A percentile compares a stretch with the other conserved stretches of the same genome.
Conservation (phyloP, 2,888 invertebrate species). For the Microdon myrmicae region DNA sequence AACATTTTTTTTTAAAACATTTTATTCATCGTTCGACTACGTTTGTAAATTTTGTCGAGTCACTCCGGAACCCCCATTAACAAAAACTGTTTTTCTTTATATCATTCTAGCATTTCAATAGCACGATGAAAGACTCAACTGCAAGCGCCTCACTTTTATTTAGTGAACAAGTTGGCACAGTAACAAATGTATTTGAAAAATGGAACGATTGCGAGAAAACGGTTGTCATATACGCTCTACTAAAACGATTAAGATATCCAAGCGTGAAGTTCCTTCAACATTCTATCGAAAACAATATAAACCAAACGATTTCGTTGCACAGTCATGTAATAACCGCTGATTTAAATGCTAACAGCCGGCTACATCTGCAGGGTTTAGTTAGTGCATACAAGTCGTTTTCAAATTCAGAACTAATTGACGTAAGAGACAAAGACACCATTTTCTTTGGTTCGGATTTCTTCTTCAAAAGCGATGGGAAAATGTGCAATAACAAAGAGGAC, state of each 20-base stretch:
- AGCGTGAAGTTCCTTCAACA: constrained; percentile 88
- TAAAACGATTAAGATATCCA: constrained; percentile 85
- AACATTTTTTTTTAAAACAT: too few species aligned
- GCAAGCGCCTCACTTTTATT: constrained; percentile 68
- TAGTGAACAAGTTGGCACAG: constrained; percentile 88
- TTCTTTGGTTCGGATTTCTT: constrained; percentile 64
- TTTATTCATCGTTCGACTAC: too few species aligned
- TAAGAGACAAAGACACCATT: constrained; percentile 61
- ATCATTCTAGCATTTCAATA: constrained; percentile 7
- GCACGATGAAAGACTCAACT: constrained; percentile 54
- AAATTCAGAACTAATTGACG: constrained; percentile 46
- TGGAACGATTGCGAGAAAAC: constrained; percentile 94
- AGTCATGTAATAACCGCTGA: constrained; percentile 69
- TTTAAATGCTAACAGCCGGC: constrained; percentile 71
- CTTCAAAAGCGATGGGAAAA: constrained; percentile 58
- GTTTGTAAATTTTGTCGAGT: too few species aligned
- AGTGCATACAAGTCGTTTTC: constrained; percentile 63
- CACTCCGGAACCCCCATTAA: too few species aligned
- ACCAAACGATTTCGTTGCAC: constrained; percentile 62
- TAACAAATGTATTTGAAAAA: constrained; percentile 85
- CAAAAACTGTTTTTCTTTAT: constrained; percentile 7
- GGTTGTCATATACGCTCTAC: constrained; percentile 87
- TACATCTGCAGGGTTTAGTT: constrained; percentile 68
- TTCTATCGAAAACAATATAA: constrained; percentile 76
- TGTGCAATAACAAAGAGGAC: constrained; percentile 63